Evolutionary conservation across 1,140 invertebrate species (phyloP), one percentile per base, ranked within the genome.

Genomic region (Diabrotica undecimpunctata): DNA sequence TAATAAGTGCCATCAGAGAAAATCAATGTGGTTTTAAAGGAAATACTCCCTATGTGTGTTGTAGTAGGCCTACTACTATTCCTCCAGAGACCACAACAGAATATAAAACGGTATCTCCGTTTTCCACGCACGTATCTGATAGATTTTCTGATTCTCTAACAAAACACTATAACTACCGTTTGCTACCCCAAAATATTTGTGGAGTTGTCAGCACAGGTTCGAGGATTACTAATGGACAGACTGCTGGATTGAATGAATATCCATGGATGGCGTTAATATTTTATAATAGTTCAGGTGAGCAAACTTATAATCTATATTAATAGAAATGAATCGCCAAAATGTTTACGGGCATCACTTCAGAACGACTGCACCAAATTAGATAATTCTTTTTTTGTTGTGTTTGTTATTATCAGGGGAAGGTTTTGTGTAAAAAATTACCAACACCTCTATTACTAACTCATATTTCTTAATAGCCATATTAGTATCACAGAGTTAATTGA

Each of bases 201-300:
- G 83, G 83, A 4, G 62, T 74, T 1, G 75, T 75, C 12, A 75
- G 78, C 60, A 62, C 35, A 6, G 63, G 66, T 62, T 53, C 51
- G 12, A 72, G 83, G 39, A 84, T 86, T 36, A 82, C 84, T 14
- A 81, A 82, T 12, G 84, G 85, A 6, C 66, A 68, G 59, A 72
- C 76, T 36, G 81, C 83, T 1, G 69, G 69, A n/a, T 61, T 79
- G 6, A 79, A 80, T 61, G 82, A 84, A 63, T 83, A 82, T 72
- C 84, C 85, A 3, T 86, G 84, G 83, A 79, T 84, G 72, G 83
- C 77, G 6, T 75, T 82, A 11, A 74, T 85, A n/a, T 75, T 76
- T 9, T 71, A 78, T 56, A 79, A 80, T 59, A 74, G 41, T 46
- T 46, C 76, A 53, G 70, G 76, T 71, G 11, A 54, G 35, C 54